These are phyloP conservation scores for Erynnis tages DNA, from an alignment of 2,888 invertebrate species.

Conservation along the genomic window DNA sequence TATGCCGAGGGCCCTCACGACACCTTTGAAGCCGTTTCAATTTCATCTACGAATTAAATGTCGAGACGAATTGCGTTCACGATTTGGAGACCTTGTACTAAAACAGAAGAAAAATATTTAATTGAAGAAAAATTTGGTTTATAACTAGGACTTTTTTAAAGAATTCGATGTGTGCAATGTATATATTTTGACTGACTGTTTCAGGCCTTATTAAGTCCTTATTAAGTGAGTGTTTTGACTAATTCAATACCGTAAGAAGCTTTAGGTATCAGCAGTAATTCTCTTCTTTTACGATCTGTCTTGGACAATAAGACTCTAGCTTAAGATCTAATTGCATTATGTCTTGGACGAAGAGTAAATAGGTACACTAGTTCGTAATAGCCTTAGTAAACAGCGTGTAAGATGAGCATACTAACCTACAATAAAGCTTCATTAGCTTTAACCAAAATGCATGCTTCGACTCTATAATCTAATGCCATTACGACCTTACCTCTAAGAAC, in stretches of 20 bases:
- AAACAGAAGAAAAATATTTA: neutral
- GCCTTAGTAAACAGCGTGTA: neutral
- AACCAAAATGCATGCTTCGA: conserved; percentile 4
- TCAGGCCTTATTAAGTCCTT: too few relatives aligned
- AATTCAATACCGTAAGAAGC: too few relatives aligned
- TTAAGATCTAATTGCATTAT: conserved; percentile 15
- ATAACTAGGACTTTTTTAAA: too few relatives aligned
- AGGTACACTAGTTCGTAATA: neutral
- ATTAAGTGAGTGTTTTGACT: too few relatives aligned
- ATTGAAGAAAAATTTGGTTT: too few relatives aligned
- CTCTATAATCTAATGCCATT: conserved; percentile 3
- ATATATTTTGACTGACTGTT: too few relatives aligned
- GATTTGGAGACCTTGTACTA: too few relatives aligned
- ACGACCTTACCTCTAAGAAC: conserved; percentile 30
- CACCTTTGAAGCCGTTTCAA: conserved; percentile 35
- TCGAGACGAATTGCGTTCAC: neutral
- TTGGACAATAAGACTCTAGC: too few relatives aligned
- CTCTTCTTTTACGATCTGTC: too few relatives aligned
- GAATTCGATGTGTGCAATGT: too few relatives aligned
- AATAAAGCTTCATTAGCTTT: conserved; percentile 8
- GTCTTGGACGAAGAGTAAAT: conserved; percentile 1
- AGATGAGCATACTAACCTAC: neutral
- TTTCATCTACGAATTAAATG: conserved; percentile 27
- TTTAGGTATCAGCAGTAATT: too few relatives aligned
- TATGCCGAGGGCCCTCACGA: conserved; percentile 36